Evolutionary conservation across 1,140 invertebrate species (phyloP).

Genomic region (Bombus huntii): DNA sequence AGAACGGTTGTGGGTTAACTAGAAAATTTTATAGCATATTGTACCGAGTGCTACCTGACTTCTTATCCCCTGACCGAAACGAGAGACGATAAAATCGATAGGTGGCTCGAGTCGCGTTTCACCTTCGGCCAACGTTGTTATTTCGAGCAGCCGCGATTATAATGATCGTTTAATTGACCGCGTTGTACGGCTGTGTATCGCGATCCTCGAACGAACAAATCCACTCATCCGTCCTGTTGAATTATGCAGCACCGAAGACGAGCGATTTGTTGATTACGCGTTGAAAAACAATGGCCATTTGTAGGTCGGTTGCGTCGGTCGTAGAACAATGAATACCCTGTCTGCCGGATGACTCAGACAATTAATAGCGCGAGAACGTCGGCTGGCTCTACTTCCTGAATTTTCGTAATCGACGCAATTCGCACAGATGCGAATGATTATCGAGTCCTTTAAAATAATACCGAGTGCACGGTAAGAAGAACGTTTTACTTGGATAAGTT

Average conservation of each 20-base stretch:
- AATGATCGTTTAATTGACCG: constrained; percentile 39
- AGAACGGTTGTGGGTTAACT: not conserved
- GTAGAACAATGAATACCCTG: constrained; percentile 39
- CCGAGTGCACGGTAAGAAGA: not conserved
- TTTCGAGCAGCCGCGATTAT: constrained; percentile 1
- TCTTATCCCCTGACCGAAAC: constrained; percentile 18
- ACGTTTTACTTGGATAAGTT: not conserved
- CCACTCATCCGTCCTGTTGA: not conserved
- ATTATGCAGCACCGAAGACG: constrained; percentile 34
- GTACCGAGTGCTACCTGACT: constrained; percentile 12
- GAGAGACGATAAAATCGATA: constrained; percentile 34
- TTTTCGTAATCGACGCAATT: not conserved
- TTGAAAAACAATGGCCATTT: constrained; percentile 60
- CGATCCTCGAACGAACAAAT: constrained; percentile 10
- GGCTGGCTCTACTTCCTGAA: constrained; percentile 14
- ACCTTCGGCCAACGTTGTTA: not conserved
- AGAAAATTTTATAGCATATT: constrained; percentile 30
- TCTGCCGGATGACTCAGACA: constrained; percentile 27
- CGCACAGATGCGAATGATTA: not conserved
- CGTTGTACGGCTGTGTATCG: not conserved
- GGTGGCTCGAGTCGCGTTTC: not conserved
- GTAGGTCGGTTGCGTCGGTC: constrained; percentile 37
- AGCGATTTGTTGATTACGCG: constrained; percentile 52
- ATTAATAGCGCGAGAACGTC: constrained; percentile 25
- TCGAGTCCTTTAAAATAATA: not conserved